Conservation (phyloP, 2,113 vertebrate species). For the Cercocebus atys region DNA sequence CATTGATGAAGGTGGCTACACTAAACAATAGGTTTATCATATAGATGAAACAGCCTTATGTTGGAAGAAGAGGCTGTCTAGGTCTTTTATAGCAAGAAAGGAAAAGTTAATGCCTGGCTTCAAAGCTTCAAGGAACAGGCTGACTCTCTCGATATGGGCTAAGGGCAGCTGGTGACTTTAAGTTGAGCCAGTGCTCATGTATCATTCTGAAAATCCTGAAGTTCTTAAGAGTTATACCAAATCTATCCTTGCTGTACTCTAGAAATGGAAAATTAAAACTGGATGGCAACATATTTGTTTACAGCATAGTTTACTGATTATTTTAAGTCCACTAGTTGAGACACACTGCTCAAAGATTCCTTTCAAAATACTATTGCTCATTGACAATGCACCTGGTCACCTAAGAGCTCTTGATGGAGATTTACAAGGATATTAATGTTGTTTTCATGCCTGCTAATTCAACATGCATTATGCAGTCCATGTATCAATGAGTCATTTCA, state of each 20-base stretch:
- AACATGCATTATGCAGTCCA: neutral
- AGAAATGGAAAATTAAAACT: neutral
- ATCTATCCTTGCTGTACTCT: neutral
- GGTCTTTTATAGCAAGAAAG: neutral
- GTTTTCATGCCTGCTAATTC: neutral
- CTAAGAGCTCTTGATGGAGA: neutral
- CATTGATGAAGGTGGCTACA: neutral
- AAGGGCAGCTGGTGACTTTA: neutral
- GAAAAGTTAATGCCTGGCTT: neutral
- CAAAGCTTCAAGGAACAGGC: neutral
- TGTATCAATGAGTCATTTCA: neutral
- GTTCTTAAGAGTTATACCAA: neutral
- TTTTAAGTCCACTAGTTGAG: neutral
- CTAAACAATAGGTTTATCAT: neutral
- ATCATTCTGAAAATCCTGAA: neutral
- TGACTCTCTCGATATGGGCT: neutral
- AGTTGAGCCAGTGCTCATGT: neutral
- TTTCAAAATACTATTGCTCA: neutral
- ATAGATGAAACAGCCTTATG: neutral
- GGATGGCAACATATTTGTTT: neutral
- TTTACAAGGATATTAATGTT: neutral
- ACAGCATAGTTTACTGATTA: neutral
- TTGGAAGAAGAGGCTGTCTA: neutral
- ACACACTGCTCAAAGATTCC: neutral
- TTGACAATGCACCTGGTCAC: neutral